phyloP scores from a whole-genome alignment of 2,113 vertebrate genomes.

The Octodon degus region DNA sequence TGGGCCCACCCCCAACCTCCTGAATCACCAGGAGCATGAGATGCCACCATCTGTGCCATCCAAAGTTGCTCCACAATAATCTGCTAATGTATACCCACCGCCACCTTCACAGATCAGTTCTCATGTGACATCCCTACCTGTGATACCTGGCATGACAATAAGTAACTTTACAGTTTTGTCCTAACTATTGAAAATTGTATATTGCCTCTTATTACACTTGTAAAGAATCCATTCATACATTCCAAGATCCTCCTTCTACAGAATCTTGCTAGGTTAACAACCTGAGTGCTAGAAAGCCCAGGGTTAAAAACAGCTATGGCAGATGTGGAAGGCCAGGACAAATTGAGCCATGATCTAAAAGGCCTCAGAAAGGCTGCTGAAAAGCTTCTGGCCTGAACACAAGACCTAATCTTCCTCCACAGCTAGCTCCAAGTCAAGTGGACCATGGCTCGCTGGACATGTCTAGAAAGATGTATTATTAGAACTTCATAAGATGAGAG shows the following conservation, averaged over 20 bases:
- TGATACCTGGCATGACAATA: not conserved
- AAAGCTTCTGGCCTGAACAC: not conserved
- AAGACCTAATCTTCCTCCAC: not conserved
- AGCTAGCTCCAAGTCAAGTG: not conserved
- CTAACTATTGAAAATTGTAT: not conserved
- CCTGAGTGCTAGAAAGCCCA: not conserved
- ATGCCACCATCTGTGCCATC: not conserved
- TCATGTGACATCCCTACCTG: accelerated
- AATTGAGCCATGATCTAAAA: not conserved
- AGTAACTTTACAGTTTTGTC: no score
- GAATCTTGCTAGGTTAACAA: not conserved
- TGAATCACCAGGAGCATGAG: not conserved
- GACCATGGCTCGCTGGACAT: not conserved
- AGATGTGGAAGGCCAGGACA: not conserved
- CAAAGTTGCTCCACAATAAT: not conserved
- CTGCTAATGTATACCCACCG: accelerated
- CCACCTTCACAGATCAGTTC: not conserved
- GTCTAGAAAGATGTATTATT: slow-evolving; percentile 8
- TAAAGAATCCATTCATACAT: not conserved
- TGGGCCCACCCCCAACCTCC: not conserved
- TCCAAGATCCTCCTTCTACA: not conserved
- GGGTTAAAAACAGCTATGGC: not conserved
- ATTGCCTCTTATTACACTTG: not conserved
- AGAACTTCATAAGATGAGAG: not conserved
- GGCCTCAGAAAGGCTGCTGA: not conserved